Evolutionary conservation across 1,140 invertebrate genomes (phyloP).

Genomic region (Leguminivora glycinivorella): DNA sequence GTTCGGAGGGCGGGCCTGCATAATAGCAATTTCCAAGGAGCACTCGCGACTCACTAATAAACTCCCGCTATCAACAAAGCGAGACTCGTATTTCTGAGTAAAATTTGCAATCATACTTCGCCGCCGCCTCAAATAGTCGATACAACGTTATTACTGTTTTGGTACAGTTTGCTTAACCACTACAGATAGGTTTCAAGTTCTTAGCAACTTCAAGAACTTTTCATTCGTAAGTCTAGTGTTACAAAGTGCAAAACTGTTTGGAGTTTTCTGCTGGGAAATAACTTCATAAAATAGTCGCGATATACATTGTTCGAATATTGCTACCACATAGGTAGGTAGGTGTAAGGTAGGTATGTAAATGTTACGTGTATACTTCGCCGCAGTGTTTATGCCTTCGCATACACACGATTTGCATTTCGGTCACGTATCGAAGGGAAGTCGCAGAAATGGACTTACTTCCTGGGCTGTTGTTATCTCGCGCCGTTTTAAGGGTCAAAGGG

Average conservation of each 20-base stretch:
- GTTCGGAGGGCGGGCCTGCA: slow-evolving; percentile 42
- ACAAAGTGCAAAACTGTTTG: background rate
- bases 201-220: background rate
- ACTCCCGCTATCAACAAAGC: slow-evolving; percentile 48
- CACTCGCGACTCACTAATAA: slow-evolving; percentile 49
- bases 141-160: slow-evolving; percentile 55
- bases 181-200: background rate
- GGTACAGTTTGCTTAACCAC: slow-evolving; percentile 31
- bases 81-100: slow-evolving; percentile 53
- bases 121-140: slow-evolving; percentile 41
- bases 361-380: background rate
- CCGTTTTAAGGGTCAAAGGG: slow-evolving; percentile 24
- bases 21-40: slow-evolving; percentile 54
- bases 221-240: background rate
- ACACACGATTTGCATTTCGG: slow-evolving; percentile 46
- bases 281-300: slow-evolving; percentile 12
- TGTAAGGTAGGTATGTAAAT: background rate
- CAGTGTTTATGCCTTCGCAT: slow-evolving; percentile 10
- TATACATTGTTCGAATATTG: slow-evolving; percentile 7
- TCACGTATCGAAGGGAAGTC: slow-evolving; percentile 54
- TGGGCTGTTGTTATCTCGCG: slow-evolving; percentile 37
- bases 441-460: slow-evolving; percentile 51
- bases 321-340: background rate
- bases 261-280: background rate
- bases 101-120: slow-evolving; percentile 59